Evolutionary conservation across 30 jellyfish, hydroid and myxozoan genomes (phyloP), one percentile per base, ranked within the genome.

Genomic region (Turritopsis dohrnii): DNA sequence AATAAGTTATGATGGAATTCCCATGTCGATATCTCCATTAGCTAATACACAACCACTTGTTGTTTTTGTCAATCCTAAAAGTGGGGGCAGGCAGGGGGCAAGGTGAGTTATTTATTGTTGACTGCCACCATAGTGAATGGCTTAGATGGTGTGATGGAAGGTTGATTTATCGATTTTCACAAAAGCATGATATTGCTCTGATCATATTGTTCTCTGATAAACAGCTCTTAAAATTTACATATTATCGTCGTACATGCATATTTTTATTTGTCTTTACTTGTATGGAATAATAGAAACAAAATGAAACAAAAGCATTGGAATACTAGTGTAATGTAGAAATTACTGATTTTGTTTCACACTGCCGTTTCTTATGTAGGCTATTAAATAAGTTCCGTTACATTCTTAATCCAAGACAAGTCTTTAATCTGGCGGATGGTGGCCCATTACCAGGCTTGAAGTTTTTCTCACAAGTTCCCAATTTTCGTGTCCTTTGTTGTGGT

Each of bases 71-170:
- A 90, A 90, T 73, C 97, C 97, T 9, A 90, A 90, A 71, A 90
- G 97, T 75, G 97, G 97, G 24, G 97, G 97, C 21, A 66, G 96
- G 9, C 97, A 90, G 80, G 97, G 97, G 7, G 94, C 97, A 76
- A 82, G 97, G 97, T 90, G 53, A 9, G 83, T 52, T 23, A 0
- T n/a, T 7, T 69, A 69, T 23, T 69, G 30, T 41, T 41, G 60
- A 5, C 60, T 41, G 5, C 13, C 13, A 41, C 13, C 13, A 13
- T 41, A 3, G 60, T 3, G 60, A 41, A 41, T 13, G n/a, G n/a
- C n/a, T n/a, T n/a, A n/a, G n/a, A n/a, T n/a, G n/a, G n/a, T n/a
- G n/a, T n/a, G n/a, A n/a, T n/a, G n/a, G n/a, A n/a, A n/a, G n/a
- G n/a, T n/a, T n/a, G n/a, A n/a, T n/a, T n/a, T n/a, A n/a, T n/a